These are phyloP conservation scores for Pseudolycoriella hygida DNA, from an alignment of 2,888 invertebrate genomes.

Conservation along the genomic window DNA sequence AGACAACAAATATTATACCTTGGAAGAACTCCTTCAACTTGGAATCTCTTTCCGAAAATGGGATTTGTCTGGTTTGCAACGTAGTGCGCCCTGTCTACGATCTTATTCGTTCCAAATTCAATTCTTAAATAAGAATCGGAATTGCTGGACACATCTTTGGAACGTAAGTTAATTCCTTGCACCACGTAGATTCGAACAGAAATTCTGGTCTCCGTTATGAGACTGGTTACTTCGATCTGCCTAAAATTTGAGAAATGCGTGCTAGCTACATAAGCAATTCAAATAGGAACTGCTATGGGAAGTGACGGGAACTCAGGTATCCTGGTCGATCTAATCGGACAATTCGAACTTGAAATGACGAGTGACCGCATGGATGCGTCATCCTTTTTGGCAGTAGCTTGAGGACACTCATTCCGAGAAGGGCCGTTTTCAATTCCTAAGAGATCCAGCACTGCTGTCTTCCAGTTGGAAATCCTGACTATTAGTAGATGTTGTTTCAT, in stretches of 20 bases:
- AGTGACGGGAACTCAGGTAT: no score
- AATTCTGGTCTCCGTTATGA: conserved; percentile 15
- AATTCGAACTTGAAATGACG: background rate
- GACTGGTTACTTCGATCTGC: background rate
- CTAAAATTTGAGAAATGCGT: no score
- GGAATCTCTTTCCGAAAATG: conserved; percentile 55
- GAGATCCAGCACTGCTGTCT: no score
- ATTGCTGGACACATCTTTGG: conserved; percentile 49
- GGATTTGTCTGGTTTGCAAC: conserved; percentile 61
- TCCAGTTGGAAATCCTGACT: no score
- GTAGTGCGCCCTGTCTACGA: conserved; percentile 51
- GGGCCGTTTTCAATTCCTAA: no score
- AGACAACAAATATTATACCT: conserved; percentile 14
- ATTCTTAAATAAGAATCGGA: conserved; percentile 50
- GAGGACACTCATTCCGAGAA: no score
- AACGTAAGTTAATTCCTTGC: conserved; percentile 49
- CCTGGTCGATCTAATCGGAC: no score
- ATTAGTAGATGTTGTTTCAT: no score
- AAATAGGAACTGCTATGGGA: no score
- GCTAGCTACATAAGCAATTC: no score
- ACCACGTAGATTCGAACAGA: conserved; percentile 58
- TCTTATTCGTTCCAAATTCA: conserved; percentile 11
- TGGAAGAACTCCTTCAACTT: conserved; percentile 21
- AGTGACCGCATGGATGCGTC: no score
- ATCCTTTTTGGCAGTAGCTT: no score